Conservation (phyloP, 1,140 invertebrate species). For the Caerostris extrusa region DNA sequence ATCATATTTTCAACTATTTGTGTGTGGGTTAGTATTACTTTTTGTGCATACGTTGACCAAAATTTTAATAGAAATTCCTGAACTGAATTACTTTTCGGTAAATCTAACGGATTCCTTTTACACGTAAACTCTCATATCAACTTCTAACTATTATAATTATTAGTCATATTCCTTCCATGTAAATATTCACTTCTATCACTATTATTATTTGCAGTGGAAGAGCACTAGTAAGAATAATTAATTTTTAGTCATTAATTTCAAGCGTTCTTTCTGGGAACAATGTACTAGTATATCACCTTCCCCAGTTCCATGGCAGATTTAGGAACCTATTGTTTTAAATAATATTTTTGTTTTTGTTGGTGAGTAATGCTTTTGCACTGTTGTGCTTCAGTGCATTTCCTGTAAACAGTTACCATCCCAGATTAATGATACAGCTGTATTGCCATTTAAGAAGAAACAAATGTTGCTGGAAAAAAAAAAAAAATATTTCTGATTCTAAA, state of each 20-base stretch:
- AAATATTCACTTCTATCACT: too few relatives aligned
- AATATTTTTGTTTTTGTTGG: not conserved
- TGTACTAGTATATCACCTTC: not conserved
- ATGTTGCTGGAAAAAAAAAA: not conserved
- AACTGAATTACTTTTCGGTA: too few relatives aligned
- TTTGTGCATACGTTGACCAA: too few relatives aligned
- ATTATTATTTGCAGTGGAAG: not conserved
- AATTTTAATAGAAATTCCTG: too few relatives aligned
- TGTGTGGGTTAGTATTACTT: too few relatives aligned
- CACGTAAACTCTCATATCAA: not conserved
- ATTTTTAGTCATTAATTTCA: not conserved
- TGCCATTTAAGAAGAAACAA: not conserved
- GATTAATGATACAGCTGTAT: not conserved
- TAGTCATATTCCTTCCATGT: not conserved
- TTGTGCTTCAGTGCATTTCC: not conserved
- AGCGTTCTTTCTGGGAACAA: not conserved
- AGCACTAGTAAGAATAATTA: not conserved
- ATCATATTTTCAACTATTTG: too few relatives aligned
- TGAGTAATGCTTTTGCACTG: constrained; percentile 4
- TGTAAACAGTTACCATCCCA: not conserved
- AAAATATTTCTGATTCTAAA: too few relatives aligned
- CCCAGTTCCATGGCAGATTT: not conserved
- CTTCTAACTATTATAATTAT: not conserved
- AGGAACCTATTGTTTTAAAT: not conserved
- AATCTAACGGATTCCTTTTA: too few relatives aligned